Evolutionary conservation across 2,797 vertebrate genomes (phyloP).

Genomic region (Limnodromus scolopaceus): DNA sequence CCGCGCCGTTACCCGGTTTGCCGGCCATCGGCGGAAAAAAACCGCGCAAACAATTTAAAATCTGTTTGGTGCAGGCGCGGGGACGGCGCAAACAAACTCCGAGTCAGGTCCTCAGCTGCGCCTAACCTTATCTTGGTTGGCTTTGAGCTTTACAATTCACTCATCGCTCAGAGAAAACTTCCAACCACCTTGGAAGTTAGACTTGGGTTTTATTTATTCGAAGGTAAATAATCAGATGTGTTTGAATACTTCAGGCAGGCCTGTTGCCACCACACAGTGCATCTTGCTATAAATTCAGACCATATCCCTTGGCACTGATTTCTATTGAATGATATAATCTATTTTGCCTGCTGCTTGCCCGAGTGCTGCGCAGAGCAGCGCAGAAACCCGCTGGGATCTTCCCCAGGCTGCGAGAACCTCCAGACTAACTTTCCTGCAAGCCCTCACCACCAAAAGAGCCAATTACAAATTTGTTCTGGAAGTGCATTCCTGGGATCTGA

Average conservation of each 20-base stretch:
- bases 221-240: neutral
- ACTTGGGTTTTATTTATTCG: neutral
- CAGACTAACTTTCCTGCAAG: neutral
- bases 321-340: rapidly evolving
- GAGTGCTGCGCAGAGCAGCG: rapidly evolving
- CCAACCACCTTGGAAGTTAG: neutral
- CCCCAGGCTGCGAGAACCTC: neutral
- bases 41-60: rapidly evolving
- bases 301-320: neutral
- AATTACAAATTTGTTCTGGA: neutral
- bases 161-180: neutral
- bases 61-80: rapidly evolving
- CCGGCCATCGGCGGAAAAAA: neutral
- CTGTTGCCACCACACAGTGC: neutral
- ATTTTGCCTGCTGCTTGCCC: too few relatives aligned
- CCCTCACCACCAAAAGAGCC: rapidly evolving
- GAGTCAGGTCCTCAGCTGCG: neutral
- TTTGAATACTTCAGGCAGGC: neutral
- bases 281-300: neutral
- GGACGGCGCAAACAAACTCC: rapidly evolving
- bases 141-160: neutral
- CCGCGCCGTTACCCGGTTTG: rapidly evolving
- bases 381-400: neutral
- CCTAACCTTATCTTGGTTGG: rapidly evolving
- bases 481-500: rapidly evolving